phyloP scores from a whole-genome alignment of 2,888 invertebrate species.

The Noctua janthina region DNA sequence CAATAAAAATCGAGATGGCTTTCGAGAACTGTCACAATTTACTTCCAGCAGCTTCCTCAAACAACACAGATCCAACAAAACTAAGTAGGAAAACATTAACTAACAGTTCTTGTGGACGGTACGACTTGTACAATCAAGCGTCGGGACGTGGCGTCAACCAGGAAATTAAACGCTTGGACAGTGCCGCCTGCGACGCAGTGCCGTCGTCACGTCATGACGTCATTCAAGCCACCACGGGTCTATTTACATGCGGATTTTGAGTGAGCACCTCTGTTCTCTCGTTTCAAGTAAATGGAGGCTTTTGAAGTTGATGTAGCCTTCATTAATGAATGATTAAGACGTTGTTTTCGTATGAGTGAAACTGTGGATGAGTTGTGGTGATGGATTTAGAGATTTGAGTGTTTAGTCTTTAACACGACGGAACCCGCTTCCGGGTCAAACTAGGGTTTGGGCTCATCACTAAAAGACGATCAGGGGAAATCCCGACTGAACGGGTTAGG shows the following conservation, averaged over 20 bases:
- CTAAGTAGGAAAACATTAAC: constrained; percentile 17
- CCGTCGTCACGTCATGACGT: constrained; percentile 83
- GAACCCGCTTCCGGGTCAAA: neutral
- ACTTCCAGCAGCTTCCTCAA: neutral
- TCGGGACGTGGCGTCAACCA: constrained; percentile 84
- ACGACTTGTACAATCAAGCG: constrained; percentile 76
- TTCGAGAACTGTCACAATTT: neutral
- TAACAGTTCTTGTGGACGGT: constrained; percentile 68
- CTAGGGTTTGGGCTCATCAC: neutral
- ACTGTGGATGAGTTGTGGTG: neutral
- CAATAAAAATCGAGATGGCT: neutral
- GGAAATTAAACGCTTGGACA: constrained; percentile 87
- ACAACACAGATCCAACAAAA: constrained; percentile 5
- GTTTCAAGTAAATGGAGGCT: constrained; percentile 56
- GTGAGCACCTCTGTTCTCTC: constrained; percentile 65
- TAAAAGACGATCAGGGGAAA: neutral
- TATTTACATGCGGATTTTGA: constrained; percentile 77
- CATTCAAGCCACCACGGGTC: constrained; percentile 77
- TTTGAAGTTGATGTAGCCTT: constrained; percentile 58
- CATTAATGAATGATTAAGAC: constrained; percentile 59
- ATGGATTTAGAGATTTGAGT: neutral
- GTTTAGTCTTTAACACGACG: neutral
- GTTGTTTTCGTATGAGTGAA: constrained; percentile 4
- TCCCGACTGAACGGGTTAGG: no score
- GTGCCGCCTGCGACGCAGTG: constrained; percentile 70